Conservation (phyloP, 2,797 vertebrate species). For the Rhynchonycteris naso region DNA sequence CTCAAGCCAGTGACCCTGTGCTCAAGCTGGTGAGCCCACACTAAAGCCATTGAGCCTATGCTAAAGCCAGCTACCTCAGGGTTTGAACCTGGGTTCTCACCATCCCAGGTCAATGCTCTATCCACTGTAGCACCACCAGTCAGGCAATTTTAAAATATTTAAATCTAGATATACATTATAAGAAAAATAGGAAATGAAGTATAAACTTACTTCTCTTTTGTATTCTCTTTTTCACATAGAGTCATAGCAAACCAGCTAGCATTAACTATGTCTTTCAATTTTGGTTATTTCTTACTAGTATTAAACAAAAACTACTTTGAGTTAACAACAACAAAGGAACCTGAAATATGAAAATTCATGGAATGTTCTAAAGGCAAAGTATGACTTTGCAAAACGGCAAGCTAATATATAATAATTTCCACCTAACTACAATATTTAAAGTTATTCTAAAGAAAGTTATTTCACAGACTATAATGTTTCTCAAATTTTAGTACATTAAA, state of each 20-base stretch:
- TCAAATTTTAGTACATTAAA: background rate
- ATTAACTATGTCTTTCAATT: background rate
- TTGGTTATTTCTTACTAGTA: background rate
- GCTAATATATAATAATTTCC: background rate
- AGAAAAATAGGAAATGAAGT: background rate
- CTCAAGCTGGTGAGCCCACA: too few species aligned
- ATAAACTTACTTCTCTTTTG: background rate
- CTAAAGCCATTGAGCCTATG: too few species aligned
- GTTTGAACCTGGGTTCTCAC: too few species aligned
- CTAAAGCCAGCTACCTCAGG: too few species aligned
- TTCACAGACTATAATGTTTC: background rate
- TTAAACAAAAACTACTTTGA: background rate
- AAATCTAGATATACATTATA: background rate
- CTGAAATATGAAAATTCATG: background rate
- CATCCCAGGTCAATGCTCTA: too few species aligned
- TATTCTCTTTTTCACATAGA: background rate
- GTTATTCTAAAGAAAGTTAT: background rate
- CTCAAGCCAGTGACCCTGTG: too few species aligned
- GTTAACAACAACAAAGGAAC: background rate
- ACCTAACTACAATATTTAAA: background rate
- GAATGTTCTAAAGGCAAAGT: background rate
- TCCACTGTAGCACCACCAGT: too few species aligned
- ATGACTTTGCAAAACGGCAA: background rate
- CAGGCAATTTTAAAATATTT: background rate
- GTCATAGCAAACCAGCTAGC: background rate